Evolutionary conservation across 2,888 invertebrate genomes (phyloP), one percentile per base, ranked within the genome.

Genomic region (Tetropium fuscum): DNA sequence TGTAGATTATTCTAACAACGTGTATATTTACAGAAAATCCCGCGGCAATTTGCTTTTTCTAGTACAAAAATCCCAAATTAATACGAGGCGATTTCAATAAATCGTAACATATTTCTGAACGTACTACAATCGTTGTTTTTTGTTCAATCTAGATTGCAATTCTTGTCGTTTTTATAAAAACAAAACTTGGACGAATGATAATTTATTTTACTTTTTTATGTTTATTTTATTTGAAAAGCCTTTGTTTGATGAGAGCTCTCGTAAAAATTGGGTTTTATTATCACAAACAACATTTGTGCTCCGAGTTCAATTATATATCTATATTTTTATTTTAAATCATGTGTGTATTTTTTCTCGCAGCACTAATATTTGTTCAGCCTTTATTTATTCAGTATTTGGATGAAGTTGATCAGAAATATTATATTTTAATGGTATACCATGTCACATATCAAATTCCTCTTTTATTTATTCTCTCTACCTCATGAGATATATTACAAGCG

Each of bases 251-350:
- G 77, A 77, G 77, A 75, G 76, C 79, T 76, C 78, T 79, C 76
- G 78, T 78, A 80, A 81, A 81, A 81, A 80, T 80, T 79, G 78
- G 75, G 79, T 78, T 80, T 80, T 80, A 81, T 81, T 80, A 80
- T 80, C 76, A 79, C 79, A 79, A 80, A 79, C 79, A 81, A 80
- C 78, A 80, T 80, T 79, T 78, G 78, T 75, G 76, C 78, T 75
- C 77, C 73, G 73, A 74, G 75, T 78, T 78, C 78, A 79, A 80
- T 80, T 79, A 80, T 78, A 79, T 76, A n/a, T n/a, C n/a, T n/a
- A 77, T 78, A 78, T 79, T 77, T 78, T 78, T 76, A 73, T 78
- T 77, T 74, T 74, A 73, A 75, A 78, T 73, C 71, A 63, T 73
- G 70, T 71, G 73, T 71, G 73, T 75, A 69, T 76, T 74, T 74